These are phyloP conservation scores for Hoplias malabaricus DNA, from an alignment of 2,113 vertebrate genomes.

Conservation along the genomic window DNA sequence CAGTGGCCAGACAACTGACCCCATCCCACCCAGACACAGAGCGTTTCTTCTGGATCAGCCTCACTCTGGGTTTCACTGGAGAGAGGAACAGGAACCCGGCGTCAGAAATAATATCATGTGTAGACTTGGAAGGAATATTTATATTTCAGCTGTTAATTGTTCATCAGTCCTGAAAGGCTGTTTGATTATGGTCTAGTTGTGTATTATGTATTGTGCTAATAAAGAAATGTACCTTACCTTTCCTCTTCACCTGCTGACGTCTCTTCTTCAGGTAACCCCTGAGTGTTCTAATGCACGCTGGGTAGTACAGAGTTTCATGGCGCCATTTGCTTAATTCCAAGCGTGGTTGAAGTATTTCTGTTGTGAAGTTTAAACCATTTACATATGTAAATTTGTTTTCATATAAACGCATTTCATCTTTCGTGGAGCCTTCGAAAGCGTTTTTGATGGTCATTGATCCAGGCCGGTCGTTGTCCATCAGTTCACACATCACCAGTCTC, in stretches of 20 bases:
- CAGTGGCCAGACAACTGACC: not conserved
- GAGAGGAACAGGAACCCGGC: not conserved
- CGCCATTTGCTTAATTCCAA: not conserved
- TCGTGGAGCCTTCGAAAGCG: constrained; percentile 9
- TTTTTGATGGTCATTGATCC: not conserved
- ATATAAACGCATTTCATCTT: not conserved
- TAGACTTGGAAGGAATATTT: not conserved
- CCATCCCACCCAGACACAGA: not conserved
- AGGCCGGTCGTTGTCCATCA: not conserved
- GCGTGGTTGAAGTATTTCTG: not conserved
- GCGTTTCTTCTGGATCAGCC: not conserved
- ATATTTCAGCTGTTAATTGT: no score
- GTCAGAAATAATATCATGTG: not conserved
- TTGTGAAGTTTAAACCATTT: not conserved
- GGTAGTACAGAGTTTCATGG: not conserved
- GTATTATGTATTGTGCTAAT: no score
- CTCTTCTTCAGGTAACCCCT: constrained; percentile 1
- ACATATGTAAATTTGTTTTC: not conserved
- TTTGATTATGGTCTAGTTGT: no score
- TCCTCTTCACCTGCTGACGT: constrained; percentile 19
- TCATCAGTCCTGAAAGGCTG: no score
- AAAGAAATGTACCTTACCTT: not conserved
- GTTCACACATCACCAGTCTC: not conserved
- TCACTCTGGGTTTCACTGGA: constrained; percentile 10
- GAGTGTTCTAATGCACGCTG: constrained; percentile 13